Percentiles rank a stretch among this genome's conserved stretches.
Conservation (phyloP, 2,113 vertebrate species). For the Collichthys lucidus region DNA sequence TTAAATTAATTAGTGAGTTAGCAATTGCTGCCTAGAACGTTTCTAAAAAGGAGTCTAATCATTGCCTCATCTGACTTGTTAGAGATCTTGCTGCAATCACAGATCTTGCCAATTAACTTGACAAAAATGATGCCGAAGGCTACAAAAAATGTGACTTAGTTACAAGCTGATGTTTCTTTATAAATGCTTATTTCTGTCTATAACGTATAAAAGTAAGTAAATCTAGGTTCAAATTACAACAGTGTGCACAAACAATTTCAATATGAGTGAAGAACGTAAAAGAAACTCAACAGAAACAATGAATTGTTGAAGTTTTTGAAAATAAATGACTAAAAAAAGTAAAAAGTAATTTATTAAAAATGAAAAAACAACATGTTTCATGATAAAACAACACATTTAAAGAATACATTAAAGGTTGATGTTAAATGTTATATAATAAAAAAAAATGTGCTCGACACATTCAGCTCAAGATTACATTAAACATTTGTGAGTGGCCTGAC, state of each 20-base stretch:
- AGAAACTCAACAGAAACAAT: neutral
- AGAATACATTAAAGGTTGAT: neutral
- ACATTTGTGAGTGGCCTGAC: neutral
- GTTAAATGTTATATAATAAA: neutral
- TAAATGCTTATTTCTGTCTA: neutral
- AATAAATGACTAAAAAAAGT: neutral
- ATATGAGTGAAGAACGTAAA: neutral
- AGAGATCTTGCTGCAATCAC: neutral
- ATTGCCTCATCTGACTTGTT: neutral
- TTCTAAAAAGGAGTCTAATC: neutral
- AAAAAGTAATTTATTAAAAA: slow-evolving; percentile 2
- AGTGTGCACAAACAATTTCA: too few species aligned
- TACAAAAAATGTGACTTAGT: neutral
- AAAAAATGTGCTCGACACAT: neutral
- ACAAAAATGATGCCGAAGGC: neutral
- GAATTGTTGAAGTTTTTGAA: neutral
- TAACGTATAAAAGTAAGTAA: neutral
- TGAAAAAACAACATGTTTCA: neutral
- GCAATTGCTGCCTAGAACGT: neutral
- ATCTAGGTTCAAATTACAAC: neutral
- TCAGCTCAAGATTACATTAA: neutral
- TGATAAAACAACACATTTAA: neutral
- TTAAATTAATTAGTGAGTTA: neutral
- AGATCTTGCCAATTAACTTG: neutral
- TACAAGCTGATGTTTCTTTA: neutral